Conservation (phyloP, 2,888 invertebrate genomes). For the Noctua comes region DNA sequence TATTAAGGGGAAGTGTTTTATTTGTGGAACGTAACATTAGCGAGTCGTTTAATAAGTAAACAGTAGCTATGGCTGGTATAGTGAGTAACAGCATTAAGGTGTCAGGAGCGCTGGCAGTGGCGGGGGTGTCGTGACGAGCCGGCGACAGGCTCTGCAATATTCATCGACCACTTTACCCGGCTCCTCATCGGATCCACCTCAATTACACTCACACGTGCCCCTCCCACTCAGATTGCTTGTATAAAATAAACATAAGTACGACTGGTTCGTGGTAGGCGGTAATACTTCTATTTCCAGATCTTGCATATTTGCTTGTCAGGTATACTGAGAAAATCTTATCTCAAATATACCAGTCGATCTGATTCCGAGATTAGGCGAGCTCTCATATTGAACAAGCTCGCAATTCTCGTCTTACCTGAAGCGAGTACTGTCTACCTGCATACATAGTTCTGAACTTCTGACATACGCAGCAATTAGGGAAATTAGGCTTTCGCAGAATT, state of each 20-base stretch:
- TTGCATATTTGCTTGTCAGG: constrained; percentile 33
- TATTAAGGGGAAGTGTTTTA: constrained; percentile 3
- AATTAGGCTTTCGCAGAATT: constrained; percentile 35
- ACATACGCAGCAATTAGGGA: constrained; percentile 21
- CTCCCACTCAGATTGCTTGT: constrained; percentile 62
- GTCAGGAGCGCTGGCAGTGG: constrained; percentile 56
- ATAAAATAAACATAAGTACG: constrained; percentile 59
- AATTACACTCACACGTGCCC: constrained; percentile 72
- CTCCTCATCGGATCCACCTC: constrained; percentile 71
- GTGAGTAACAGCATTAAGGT: constrained; percentile 62
- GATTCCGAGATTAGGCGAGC: constrained; percentile 14
- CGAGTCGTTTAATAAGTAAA: constrained; percentile 48
- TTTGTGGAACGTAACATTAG: constrained; percentile 26
- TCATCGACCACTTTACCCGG: constrained; percentile 84
- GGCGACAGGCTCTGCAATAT: constrained; percentile 84
- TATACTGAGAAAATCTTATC: constrained; percentile 11
- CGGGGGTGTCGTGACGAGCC: constrained; percentile 73
- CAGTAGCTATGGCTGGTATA: constrained; percentile 37
- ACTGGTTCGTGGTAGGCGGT: constrained; percentile 43
- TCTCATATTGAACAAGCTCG: constrained; percentile 19
- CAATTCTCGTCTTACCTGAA: constrained; percentile 9
- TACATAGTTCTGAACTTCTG: constrained; percentile 24
- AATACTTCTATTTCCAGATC: constrained; percentile 51
- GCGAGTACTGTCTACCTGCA: background rate
- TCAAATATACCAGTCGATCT: constrained; percentile 6